Evolutionary conservation across 2,113 vertebrate species (phyloP).

Genomic region (Xiphophorus maculatus): DNA sequence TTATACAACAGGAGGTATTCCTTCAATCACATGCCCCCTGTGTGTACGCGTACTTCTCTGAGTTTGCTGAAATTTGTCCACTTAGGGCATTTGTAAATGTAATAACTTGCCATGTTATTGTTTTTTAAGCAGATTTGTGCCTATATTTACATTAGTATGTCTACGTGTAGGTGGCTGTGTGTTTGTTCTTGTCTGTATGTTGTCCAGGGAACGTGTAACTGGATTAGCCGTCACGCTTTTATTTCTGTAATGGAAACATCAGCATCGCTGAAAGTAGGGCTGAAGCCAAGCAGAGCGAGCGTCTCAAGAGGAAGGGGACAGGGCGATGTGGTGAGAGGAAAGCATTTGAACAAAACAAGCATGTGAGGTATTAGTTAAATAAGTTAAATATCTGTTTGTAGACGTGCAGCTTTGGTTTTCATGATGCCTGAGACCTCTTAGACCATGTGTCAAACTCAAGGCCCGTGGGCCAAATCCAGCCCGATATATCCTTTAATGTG

Average conservation of each 20-base stretch:
- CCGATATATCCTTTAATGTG: no score
- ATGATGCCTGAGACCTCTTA: not conserved
- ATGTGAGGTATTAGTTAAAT: not conserved
- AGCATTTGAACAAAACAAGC: not conserved
- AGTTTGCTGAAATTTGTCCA: constrained; percentile 9
- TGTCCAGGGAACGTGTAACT: constrained; percentile 74
- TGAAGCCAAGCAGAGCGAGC: constrained; percentile 41
- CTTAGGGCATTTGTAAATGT: constrained; percentile 26
- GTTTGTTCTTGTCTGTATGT: constrained; percentile 38
- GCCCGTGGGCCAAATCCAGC: no score
- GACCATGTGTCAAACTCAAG: no score
- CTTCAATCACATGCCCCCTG: constrained; percentile 42
- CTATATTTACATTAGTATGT: not conserved
- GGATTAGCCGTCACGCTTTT: constrained; percentile 80
- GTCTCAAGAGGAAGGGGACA: not conserved
- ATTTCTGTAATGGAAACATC: constrained; percentile 80
- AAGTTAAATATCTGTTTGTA: not conserved
- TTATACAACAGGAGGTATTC: constrained; percentile 46
- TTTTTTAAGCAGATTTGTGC: constrained; percentile 12
- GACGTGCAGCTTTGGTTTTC: not conserved
- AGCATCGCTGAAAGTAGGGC: constrained; percentile 63
- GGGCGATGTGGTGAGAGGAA: constrained; percentile 4
- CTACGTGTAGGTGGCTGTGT: constrained; percentile 1
- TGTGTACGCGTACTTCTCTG: not conserved
- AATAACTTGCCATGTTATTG: not conserved